These are phyloP conservation scores for Himantopus leucocephalus DNA, from an alignment of 2,113 vertebrate species.

Conservation along the genomic window DNA sequence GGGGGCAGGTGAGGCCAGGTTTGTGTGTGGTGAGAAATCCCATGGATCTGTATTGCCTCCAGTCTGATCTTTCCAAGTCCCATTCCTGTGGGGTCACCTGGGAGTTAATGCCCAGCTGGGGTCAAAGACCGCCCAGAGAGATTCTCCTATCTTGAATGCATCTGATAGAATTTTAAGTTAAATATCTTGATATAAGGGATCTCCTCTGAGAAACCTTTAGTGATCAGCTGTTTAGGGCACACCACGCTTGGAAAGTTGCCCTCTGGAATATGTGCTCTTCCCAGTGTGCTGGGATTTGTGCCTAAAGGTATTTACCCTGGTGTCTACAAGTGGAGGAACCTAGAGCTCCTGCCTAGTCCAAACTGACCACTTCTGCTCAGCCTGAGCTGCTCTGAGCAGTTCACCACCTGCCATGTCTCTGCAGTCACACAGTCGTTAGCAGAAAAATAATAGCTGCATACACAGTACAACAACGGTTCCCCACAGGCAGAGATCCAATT, in stretches of 20 bases:
- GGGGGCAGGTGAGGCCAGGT: not conserved
- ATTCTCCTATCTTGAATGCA: not conserved
- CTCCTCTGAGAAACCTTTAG: not conserved
- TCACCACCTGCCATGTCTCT: not conserved
- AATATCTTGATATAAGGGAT: not conserved
- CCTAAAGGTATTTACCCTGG: not conserved
- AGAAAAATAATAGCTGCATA: not conserved
- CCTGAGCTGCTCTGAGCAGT: not conserved
- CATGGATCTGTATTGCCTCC: not conserved
- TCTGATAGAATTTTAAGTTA: not conserved
- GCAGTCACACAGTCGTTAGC: not conserved
- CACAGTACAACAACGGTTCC: not conserved
- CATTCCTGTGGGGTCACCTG: not conserved
- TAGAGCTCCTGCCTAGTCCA: not conserved
- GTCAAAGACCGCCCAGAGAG: not conserved
- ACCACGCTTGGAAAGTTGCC: not conserved
- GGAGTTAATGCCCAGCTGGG: not conserved
- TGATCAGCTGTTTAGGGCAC: not conserved
- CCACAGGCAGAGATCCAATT: not conserved
- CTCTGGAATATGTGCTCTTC: not conserved
- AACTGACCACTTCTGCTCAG: not conserved
- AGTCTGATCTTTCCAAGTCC: not conserved
- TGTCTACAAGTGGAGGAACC: not conserved
- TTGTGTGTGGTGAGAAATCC: not conserved
- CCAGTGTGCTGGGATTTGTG: not conserved